phyloP scores from a whole-genome alignment of 2,113 vertebrate genomes.

The Calonectris borealis region DNA sequence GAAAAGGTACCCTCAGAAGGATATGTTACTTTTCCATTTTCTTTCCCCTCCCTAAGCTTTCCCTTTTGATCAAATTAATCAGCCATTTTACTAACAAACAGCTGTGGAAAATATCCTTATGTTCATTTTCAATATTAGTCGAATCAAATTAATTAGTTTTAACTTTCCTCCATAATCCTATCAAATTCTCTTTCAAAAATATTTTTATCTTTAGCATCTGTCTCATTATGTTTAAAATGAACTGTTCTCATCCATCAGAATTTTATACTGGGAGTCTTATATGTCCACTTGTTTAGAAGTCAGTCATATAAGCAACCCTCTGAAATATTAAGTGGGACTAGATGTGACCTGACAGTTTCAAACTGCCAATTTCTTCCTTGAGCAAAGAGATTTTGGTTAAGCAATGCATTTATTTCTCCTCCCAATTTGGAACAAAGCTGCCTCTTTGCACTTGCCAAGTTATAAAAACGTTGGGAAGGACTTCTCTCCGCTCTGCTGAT shows the following conservation, averaged over 20 bases:
- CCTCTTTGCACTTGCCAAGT: not conserved
- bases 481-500: not conserved
- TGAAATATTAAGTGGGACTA: not conserved
- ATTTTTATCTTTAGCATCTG: not conserved
- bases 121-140: not conserved
- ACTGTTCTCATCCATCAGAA: not conserved
- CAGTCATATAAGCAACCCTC: not conserved
- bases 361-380: not conserved
- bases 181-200: not conserved
- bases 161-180: not conserved
- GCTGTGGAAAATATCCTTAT: not conserved
- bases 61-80: not conserved
- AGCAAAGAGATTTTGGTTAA: not conserved
- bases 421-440: not conserved
- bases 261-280: not conserved
- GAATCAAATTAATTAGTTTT: not conserved
- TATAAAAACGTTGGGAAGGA: not conserved
- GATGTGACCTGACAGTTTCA: not conserved
- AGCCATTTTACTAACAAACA: not conserved
- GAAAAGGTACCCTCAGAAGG: not conserved
- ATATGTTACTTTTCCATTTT: not conserved
- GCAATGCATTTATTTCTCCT: not conserved
- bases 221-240: not conserved
- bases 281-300: not conserved
- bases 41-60: not conserved